Evolutionary conservation across 2,113 vertebrate species (phyloP).

Genomic region (Isurus oxyrinchus): DNA sequence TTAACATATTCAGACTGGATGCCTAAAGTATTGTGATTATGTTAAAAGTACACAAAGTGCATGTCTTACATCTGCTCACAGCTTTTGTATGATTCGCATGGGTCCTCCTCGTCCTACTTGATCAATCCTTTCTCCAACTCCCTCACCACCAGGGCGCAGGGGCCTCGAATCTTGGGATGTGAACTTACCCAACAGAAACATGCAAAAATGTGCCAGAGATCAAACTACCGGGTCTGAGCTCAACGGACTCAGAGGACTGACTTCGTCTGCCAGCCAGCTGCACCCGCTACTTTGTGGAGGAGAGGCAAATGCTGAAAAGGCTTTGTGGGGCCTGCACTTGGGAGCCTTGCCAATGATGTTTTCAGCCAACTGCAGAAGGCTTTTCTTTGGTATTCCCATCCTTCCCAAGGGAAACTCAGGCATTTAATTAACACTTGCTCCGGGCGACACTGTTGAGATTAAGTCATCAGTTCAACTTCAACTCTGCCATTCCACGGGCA

Average conservation of each 20-base stretch:
- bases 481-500: background rate
- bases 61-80: background rate
- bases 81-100: background rate
- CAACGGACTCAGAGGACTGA: background rate
- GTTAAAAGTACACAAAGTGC: background rate
- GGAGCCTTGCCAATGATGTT: background rate
- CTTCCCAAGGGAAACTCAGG: background rate
- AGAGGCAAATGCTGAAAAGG: background rate
- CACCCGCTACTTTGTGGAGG: background rate
- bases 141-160: too few species aligned
- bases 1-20: background rate
- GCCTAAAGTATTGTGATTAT: background rate
- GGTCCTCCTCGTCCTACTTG: background rate
- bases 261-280: background rate
- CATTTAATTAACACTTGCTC: background rate
- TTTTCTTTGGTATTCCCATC: background rate
- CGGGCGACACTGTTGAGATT: background rate
- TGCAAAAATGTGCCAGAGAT: too few species aligned
- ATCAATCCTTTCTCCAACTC: background rate
- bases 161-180: background rate
- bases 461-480: background rate
- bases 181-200: background rate
- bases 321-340: background rate
- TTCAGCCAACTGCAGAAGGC: background rate
- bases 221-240: background rate